Conservation (phyloP, 2,113 vertebrate species). For the Hippocampus mohnikei region DNA sequence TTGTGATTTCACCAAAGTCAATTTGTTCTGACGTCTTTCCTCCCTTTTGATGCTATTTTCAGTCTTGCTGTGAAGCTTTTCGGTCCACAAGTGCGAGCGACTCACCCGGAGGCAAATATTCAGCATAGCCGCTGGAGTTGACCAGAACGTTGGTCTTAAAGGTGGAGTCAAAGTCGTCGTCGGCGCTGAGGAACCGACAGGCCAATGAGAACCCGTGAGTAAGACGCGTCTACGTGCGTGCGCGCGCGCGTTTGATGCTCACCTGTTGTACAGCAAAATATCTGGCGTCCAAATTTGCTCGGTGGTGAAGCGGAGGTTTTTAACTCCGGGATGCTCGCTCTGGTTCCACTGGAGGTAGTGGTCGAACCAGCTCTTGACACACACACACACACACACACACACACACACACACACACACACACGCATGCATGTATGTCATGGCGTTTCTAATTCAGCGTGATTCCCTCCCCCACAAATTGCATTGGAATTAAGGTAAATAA, state of each 20-base stretch:
- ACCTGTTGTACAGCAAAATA: constrained; percentile 81
- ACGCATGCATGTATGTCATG: not conserved
- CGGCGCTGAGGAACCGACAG: constrained; percentile 68
- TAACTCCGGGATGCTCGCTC: constrained; percentile 75
- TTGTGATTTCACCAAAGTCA: too few species aligned
- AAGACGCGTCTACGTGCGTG: not conserved
- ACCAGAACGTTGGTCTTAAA: constrained; percentile 79
- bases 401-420: constrained; percentile 12
- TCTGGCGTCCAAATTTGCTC: constrained; percentile 79
- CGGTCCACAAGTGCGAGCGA: not conserved
- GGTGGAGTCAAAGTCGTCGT: constrained; percentile 80
- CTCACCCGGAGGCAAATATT: constrained; percentile 78
- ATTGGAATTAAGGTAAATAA: not conserved
- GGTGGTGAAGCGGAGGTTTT: constrained; percentile 76
- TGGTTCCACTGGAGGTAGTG: constrained; percentile 80
- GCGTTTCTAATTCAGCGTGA: not conserved
- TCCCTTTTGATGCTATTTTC: too few species aligned
- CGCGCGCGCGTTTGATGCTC: constrained; percentile 16
- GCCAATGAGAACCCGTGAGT: constrained; percentile 1
- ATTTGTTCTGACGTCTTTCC: too few species aligned
- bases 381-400: not conserved
- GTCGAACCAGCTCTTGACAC: constrained; percentile 72
- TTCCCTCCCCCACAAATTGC: not conserved
- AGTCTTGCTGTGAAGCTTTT: too few species aligned
- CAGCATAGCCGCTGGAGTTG: constrained; percentile 78